Conservation (phyloP, 2,113 vertebrate species). For the Catharus fuscescens region DNA sequence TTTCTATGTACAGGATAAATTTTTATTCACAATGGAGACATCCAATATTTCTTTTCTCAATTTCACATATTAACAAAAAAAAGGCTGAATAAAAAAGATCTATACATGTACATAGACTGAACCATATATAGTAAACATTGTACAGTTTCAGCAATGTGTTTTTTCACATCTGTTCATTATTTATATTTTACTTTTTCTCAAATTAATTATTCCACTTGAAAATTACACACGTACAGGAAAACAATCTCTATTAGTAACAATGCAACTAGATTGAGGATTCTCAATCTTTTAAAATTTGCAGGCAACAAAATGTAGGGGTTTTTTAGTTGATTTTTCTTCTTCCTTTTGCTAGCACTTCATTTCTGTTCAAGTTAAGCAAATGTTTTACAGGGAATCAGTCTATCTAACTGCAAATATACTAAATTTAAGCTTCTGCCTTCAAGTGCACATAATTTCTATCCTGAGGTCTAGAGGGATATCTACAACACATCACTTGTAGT, state of each 20-base stretch:
- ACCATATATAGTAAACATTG: neutral
- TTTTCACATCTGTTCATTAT: neutral
- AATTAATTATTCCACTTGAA: neutral
- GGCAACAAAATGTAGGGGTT: accelerated
- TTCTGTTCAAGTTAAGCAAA: neutral
- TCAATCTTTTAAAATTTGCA: neutral
- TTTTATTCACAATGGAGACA: neutral
- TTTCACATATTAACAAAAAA: neutral
- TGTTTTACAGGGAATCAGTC: neutral
- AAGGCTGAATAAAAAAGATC: neutral
- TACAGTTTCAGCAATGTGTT: neutral
- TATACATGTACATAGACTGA: neutral
- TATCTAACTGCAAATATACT: neutral
- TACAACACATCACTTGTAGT: neutral
- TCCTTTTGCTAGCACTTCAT: neutral
- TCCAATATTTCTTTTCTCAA: neutral
- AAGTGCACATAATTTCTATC: neutral
- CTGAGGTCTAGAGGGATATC: neutral
- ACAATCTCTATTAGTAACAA: neutral
- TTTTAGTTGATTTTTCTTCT: neutral
- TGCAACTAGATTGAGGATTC: neutral
- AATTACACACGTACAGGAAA: neutral
- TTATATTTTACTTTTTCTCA: neutral
- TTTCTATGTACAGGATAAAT: neutral
- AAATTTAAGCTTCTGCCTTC: neutral